Conservation (phyloP, 2,888 invertebrate species). For the Apocheima hispidaria region DNA sequence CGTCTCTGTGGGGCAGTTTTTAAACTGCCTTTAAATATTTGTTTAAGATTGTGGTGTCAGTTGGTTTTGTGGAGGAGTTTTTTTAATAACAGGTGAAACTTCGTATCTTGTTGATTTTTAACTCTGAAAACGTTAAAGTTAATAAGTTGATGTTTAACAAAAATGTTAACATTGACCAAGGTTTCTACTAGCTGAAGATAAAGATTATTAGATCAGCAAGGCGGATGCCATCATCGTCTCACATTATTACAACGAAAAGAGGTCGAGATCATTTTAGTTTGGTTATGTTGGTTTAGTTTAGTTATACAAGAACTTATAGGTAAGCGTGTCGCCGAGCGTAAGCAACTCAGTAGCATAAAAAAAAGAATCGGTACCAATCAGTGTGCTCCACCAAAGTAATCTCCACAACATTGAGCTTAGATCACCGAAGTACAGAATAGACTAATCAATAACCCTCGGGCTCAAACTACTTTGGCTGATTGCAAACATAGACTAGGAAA, state of each 20-base stretch:
- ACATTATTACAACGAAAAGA: too few relatives aligned
- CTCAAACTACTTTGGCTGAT: constrained; percentile 68
- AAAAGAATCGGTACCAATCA: too few relatives aligned
- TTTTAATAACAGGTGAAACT: constrained; percentile 17
- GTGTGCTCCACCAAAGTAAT: constrained; percentile 53
- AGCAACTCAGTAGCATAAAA: too few relatives aligned
- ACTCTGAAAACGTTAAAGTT: constrained; percentile 5
- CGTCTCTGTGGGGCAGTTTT: too few relatives aligned
- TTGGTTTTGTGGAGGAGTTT: neutral
- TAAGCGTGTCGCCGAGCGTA: too few relatives aligned
- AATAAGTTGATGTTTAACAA: constrained; percentile 10
- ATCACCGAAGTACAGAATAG: constrained; percentile 62
- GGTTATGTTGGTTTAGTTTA: too few relatives aligned
- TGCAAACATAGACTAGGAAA: constrained; percentile 72
- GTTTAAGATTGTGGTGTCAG: neutral
- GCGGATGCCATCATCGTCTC: too few relatives aligned
- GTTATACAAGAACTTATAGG: too few relatives aligned
- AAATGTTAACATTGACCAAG: neutral
- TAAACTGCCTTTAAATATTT: neutral
- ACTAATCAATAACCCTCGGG: constrained; percentile 74
- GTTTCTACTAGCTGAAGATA: neutral
- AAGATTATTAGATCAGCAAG: too few relatives aligned
- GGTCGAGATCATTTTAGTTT: too few relatives aligned
- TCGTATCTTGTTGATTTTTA: constrained; percentile 4
- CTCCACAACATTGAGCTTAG: constrained; percentile 59